Percentiles rank a stretch among this genome's conserved stretches.
phyloP scores from a whole-genome alignment of 2,888 invertebrate species.

The Dynastes hyllus region DNA sequence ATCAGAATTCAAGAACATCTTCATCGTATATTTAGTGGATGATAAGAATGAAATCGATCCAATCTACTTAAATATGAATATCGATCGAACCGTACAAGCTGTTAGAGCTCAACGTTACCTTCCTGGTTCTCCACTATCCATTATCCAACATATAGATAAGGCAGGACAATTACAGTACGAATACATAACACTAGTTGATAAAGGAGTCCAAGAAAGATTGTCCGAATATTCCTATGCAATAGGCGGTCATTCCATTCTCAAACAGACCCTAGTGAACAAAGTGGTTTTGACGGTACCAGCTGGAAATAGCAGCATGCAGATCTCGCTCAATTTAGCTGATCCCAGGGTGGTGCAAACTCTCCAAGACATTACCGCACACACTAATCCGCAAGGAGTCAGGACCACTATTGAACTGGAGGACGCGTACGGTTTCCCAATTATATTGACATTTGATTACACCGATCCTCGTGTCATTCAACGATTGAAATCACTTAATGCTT shows the following conservation, averaged over 20 bases:
- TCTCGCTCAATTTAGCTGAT: conserved; percentile 17
- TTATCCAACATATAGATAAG: background rate
- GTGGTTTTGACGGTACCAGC: background rate
- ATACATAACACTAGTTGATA: background rate
- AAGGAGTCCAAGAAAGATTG: background rate
- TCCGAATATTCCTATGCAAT: background rate
- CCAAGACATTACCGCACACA: background rate
- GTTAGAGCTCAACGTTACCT: background rate
- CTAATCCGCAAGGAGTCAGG: no score
- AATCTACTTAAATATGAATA: conserved; percentile 17
- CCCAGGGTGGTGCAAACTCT: background rate
- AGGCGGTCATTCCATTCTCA: conserved; percentile 16
- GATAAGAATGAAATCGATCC: background rate
- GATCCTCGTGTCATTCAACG: background rate
- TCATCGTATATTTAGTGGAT: background rate
- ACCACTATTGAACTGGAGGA: conserved; percentile 18
- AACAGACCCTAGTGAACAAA: background rate
- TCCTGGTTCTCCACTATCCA: background rate
- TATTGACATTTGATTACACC: conserved; percentile 2
- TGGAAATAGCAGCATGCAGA: background rate
- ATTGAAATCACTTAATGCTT: background rate
- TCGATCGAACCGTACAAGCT: background rate
- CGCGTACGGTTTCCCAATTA: conserved; percentile 11
- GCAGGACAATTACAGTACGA: background rate
- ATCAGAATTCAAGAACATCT: background rate